Percentiles rank a stretch among this genome's conserved stretches.
phyloP scores from a whole-genome alignment of 2,113 vertebrate species.

The Platysteira castanea region DNA sequence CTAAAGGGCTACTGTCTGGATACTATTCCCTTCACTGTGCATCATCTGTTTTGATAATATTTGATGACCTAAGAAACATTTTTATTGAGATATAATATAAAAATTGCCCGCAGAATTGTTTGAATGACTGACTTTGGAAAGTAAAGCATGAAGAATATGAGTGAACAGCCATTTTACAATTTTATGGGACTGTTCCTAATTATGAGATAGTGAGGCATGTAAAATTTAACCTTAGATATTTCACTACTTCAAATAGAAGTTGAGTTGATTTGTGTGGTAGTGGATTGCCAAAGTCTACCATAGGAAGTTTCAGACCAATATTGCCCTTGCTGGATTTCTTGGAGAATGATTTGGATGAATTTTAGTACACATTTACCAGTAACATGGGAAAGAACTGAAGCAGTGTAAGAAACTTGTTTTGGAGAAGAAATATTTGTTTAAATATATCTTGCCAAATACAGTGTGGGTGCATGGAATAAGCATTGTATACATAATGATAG shows the following conservation, averaged over 20 bases:
- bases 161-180: not conserved
- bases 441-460: not conserved
- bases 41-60: not conserved
- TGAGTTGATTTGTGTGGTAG: not conserved
- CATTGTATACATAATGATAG: not conserved
- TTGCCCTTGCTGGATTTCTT: not conserved
- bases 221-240: not conserved
- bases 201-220: not conserved
- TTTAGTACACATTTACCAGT: not conserved
- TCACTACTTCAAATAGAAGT: not conserved
- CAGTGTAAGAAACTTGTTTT: not conserved
- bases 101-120: not conserved
- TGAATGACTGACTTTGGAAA: not conserved
- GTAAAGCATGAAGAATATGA: not conserved
- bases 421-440: not conserved
- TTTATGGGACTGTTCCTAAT: not conserved
- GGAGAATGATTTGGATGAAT: not conserved
- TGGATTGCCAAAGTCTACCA: not conserved
- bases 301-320: not conserved
- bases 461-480: not conserved
- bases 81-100: not conserved
- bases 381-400: not conserved
- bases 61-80: not conserved
- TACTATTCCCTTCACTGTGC: not conserved
- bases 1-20: not conserved